Percentiles rank a stretch among this genome's conserved stretches.
phyloP scores from a whole-genome alignment of 2,888 invertebrate species.

The Spodoptera littoralis region DNA sequence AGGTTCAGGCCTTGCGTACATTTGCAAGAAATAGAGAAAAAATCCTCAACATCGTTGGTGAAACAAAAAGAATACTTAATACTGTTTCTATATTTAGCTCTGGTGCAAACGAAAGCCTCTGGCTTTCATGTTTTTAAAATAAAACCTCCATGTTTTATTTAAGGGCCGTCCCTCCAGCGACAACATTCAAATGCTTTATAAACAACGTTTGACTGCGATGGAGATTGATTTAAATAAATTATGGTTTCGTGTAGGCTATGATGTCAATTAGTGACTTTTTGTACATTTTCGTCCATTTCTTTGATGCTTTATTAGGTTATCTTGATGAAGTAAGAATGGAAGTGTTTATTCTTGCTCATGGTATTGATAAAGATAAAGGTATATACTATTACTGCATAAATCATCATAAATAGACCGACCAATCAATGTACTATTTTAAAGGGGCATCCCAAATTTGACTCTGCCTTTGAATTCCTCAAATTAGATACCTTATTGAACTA shows the following conservation, averaged over 20 bases:
- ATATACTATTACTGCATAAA: too few species aligned
- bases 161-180: conserved; percentile 28
- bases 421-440: too few species aligned
- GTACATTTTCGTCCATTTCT: not conserved
- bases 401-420: too few species aligned
- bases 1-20: not conserved
- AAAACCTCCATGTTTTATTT: conserved; percentile 54
- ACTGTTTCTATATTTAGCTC: conserved; percentile 58
- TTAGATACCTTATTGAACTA: too few species aligned
- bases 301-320: too few species aligned
- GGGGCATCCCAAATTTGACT: too few species aligned
- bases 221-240: conserved; percentile 31
- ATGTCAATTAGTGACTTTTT: conserved; percentile 1
- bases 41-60: conserved; percentile 21
- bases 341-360: too few species aligned
- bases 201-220: conserved; percentile 21
- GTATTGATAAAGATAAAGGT: too few species aligned
- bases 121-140: conserved; percentile 50
- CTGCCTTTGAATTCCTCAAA: too few species aligned
- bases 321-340: too few species aligned
- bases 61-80: conserved; percentile 61
- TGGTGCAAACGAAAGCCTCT: conserved; percentile 34
- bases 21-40: conserved; percentile 23
- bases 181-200: conserved; percentile 47
- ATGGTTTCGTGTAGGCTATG: not conserved